A percentile compares a stretch with the other conserved stretches of the same genome.
These are phyloP conservation scores for Regulus satrapa DNA, from an alignment of 2,113 vertebrate species.

Conservation along the genomic window DNA sequence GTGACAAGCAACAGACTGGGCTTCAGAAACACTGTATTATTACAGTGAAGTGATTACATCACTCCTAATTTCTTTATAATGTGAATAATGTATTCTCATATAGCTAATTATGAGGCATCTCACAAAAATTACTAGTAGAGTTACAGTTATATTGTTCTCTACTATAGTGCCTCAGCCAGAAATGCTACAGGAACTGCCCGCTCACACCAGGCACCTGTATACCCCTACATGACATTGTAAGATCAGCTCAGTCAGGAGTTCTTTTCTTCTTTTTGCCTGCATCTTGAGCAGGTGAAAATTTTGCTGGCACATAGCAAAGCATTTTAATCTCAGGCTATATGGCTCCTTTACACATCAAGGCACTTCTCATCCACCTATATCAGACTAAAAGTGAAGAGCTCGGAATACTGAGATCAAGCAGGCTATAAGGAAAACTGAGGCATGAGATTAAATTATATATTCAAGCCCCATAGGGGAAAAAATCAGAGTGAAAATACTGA, in stretches of 20 bases:
- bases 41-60: neutral
- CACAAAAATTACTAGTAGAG: neutral
- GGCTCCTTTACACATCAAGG: neutral
- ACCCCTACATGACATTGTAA: neutral
- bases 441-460: neutral
- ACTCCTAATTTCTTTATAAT: neutral
- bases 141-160: neutral
- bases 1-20: neutral
- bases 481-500: neutral
- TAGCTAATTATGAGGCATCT: neutral
- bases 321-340: neutral
- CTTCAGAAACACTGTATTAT: neutral
- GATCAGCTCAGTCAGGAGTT: neutral
- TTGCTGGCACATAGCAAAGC: neutral
- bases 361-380: neutral
- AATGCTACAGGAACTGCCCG: neutral
- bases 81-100: neutral
- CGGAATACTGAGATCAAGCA: neutral
- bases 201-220: fast-evolving
- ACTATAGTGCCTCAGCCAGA: neutral
- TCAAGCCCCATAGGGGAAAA: neutral
- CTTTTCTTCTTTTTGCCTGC: neutral
- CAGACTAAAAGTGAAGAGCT: neutral
- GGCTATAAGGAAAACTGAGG: neutral
- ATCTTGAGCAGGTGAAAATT: neutral